These are phyloP conservation scores for Alloplasta piceator DNA, from an alignment of 2,888 invertebrate genomes.

Conservation along the genomic window DNA sequence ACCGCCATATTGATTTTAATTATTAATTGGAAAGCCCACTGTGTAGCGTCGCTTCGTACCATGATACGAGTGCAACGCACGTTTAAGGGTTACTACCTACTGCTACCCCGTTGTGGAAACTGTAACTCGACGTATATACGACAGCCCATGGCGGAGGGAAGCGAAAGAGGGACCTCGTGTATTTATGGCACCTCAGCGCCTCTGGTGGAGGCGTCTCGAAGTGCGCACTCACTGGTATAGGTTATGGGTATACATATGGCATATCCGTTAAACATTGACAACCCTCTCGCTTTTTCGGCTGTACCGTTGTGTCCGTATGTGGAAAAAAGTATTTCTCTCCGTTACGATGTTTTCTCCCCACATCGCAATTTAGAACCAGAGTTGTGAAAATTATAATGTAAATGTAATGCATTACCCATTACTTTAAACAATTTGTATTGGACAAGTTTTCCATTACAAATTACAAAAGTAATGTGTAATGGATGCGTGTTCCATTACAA, in stretches of 20 bases:
- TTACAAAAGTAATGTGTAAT: too few relatives aligned
- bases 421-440: too few relatives aligned
- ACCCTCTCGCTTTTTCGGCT: constrained; percentile 34
- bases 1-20: constrained; percentile 81
- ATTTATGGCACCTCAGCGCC: constrained; percentile 59
- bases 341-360: constrained; percentile 44
- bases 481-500: too few relatives aligned
- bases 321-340: neutral
- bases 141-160: constrained; percentile 28
- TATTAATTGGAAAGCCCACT: constrained; percentile 79
- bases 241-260: neutral
- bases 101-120: constrained; percentile 59
- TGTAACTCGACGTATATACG: constrained; percentile 51
- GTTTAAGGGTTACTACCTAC: constrained; percentile 69
- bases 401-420: too few relatives aligned
- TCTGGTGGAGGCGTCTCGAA: constrained; percentile 2
- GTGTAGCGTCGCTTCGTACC: neutral
- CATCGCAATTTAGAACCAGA: too few relatives aligned
- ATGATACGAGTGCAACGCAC: constrained; percentile 66
- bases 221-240: constrained; percentile 24
- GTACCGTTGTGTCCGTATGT: neutral
- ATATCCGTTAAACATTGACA: constrained; percentile 60
- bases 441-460: too few relatives aligned
- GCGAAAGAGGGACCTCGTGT: constrained; percentile 61
- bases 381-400: too few relatives aligned